Base-by-base conservation (phyloP, 2,797 vertebrate genomes). In the Peromyscus attwateri region DNA sequence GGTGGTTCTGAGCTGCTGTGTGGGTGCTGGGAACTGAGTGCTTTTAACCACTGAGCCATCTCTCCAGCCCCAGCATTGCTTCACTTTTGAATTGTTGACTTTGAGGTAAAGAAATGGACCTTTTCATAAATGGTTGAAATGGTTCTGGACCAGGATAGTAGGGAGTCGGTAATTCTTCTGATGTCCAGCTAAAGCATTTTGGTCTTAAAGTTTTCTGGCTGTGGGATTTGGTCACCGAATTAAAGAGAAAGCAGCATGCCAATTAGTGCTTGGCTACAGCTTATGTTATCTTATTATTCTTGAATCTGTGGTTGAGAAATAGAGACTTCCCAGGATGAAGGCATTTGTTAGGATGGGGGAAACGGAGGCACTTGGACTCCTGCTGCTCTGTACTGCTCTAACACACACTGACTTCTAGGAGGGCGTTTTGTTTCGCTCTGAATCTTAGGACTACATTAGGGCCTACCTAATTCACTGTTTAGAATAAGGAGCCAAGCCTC, bases 351-450 rank as follows among this genome's bases (percentile, higher is more conserved):
- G 89, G 37, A 68, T 8, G 19, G 43, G 79, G 55, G 37, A 89
- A 43, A 43, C 40, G 52, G 6, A 37, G 6, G 68, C 14, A 52
- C 77, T 49, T 34, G 46, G 21, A 19, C 55, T 83, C 31, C 91
- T 80, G n/a, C 60, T 94, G 46, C 60, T 82, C 66, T 75, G 14
- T 34, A 37, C 64, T 43, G 57, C n/a, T 64, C 57, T 0, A 37
- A 4, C 64, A 75, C 73, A 94, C 68, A 1, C 70, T 46, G 10
- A 27, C 52, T 7, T 80, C 68, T 93, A 64, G 37, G 23, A 40
- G 40, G 23, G 34, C 34, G 17, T 77, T 94, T 94, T 97, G 57
- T 80, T 96, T 90, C 62, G 7, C 87, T 80, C 17, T 77, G 62
- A 93, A 77, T 83, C 27, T 94, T 57, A 55, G 40, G 23, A 43